phyloP scores from a whole-genome alignment of 2,797 vertebrate genomes.

The Oreortyx pictus region DNA sequence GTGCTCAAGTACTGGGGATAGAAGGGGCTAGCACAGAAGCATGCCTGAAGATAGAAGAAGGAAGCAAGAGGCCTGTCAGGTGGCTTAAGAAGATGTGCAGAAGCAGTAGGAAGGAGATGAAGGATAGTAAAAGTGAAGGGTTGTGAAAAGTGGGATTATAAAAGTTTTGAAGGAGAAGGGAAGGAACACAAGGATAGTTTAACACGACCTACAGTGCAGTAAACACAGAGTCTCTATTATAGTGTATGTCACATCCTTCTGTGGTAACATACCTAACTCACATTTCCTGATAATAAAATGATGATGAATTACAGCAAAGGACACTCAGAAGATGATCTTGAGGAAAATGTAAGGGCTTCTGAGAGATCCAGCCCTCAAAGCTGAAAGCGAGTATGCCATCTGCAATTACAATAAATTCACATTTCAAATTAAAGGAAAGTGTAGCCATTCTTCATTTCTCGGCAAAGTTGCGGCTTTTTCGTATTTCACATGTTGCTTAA shows the following conservation, averaged over 20 bases:
- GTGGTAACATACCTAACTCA: conserved; percentile 18
- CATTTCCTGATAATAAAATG: conserved; percentile 60
- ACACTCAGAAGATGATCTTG: conserved; percentile 42
- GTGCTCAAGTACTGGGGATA: neutral
- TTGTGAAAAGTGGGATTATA: neutral
- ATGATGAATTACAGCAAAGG: conserved; percentile 55
- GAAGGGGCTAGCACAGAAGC: neutral
- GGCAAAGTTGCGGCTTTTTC: neutral
- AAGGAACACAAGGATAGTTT: neutral
- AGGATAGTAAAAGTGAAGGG: conserved; percentile 10
- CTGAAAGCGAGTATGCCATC: conserved; percentile 15
- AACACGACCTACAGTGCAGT: conserved; percentile 13
- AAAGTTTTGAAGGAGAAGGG: conserved; percentile 45
- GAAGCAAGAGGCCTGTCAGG: neutral
- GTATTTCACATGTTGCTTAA: neutral
- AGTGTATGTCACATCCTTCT: conserved; percentile 54
- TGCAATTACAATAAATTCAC: neutral
- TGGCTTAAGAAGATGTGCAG: neutral
- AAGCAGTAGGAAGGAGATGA: neutral
- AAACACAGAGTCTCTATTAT: conserved; percentile 18
- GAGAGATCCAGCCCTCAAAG: neutral
- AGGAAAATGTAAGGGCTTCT: conserved; percentile 32
- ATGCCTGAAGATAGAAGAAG: neutral
- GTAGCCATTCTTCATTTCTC: neutral
- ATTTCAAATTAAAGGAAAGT: neutral